Evolutionary conservation across 2,797 vertebrate genomes (phyloP), one percentile per base, ranked within the genome.

Genomic region (Scomberomorus guttatus): DNA sequence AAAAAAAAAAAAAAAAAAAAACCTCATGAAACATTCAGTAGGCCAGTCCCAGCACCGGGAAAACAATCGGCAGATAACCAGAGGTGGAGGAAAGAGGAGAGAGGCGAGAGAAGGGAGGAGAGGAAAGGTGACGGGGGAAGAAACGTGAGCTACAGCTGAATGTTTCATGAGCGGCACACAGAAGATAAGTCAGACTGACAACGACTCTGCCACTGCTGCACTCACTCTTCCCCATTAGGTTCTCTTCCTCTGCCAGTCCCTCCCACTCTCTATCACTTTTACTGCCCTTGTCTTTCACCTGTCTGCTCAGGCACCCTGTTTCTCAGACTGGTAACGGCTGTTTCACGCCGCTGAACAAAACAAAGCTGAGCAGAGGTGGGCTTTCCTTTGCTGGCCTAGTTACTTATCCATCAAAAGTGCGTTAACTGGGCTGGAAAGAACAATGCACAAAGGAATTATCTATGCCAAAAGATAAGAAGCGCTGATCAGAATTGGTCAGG

Each of bases 181-280:
- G 90, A 93, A 89, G 90, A 93, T 93, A 91, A 94, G 88, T 88
- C 89, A 88, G 90, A 86, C 90, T 91, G 94, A 93, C 92, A 94
- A 87, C 82, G 77, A 75, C 87, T 87, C 72, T 79, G 75, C 79
- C 24, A 57, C 84, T 7, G 42, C 84, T 73, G 87, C 90, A 90
- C 85, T 92, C 84, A 71, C 87, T 88, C 88, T 85, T 82, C 80
- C 86, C 87, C 86, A 90, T 93, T 93, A 93, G 76, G 57, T 89
- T 88, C 81, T 80, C 85, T 81, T 85, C 80, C 88, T 81, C 87
- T 67, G 64, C 76, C 76, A 57, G 79, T 82, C 85, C 89, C 83
- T 84, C 87, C 87, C 44, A 66, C 81, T 89, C 86, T 93, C 90
- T 84, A 81, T 91, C 89, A 83, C 85, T 83, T 78, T 81, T 77